These are phyloP conservation scores for Sebastes paucispinis DNA, from an alignment of 2,797 vertebrate genomes.

Conservation along the genomic window DNA sequence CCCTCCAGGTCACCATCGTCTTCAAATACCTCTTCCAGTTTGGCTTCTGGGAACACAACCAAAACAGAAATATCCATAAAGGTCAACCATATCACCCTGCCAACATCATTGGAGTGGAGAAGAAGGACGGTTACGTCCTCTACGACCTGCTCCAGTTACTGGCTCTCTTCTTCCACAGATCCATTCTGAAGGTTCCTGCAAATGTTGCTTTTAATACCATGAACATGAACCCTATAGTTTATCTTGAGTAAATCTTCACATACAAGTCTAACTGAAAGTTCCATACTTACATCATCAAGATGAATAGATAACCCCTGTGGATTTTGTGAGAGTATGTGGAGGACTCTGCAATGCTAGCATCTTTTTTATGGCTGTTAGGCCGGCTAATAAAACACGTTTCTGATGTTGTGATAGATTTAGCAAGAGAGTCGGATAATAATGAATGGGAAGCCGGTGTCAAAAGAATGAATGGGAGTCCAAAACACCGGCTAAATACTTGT, in stretches of 20 bases:
- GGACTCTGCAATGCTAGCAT: background rate
- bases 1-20: constrained; percentile 90
- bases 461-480: background rate
- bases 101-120: constrained; percentile 97
- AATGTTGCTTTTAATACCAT: background rate
- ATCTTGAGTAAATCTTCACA: background rate
- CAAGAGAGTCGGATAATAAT: background rate
- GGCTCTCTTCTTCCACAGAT: constrained; percentile 97
- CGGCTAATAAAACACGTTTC: background rate
- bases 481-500: background rate
- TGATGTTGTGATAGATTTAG: background rate
- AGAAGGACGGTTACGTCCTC: constrained; percentile 96
- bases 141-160: constrained; percentile 96
- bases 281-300: background rate
- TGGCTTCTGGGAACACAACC: constrained; percentile 78
- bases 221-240: background rate
- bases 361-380: background rate
- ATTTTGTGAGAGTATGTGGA: background rate
- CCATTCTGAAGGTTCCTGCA: constrained; percentile 94
- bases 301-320: background rate
- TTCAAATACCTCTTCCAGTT: constrained; percentile 99
- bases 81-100: constrained; percentile 85
- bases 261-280: background rate
- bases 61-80: too few relatives aligned
- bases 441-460: background rate